Conservation (phyloP, 1,140 invertebrate species). For the Daktulosphaira vitifoliae region DNA sequence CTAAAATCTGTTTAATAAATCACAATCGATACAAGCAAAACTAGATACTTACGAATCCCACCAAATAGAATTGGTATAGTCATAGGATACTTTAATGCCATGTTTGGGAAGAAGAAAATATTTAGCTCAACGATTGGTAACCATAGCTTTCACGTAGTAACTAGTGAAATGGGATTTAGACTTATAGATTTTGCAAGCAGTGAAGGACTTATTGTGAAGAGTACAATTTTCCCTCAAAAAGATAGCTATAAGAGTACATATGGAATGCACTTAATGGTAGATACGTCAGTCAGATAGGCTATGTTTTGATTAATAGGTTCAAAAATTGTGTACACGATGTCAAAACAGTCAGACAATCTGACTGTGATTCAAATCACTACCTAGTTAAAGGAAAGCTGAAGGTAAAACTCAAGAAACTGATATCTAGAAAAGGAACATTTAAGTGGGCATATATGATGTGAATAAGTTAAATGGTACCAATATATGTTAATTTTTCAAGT, state of each 20-base stretch:
- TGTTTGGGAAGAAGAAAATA: too few species aligned
- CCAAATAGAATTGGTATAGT: neutral
- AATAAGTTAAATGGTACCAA: neutral
- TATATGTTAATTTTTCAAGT: neutral
- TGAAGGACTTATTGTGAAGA: too few species aligned
- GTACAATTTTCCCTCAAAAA: too few species aligned
- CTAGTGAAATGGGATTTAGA: too few species aligned
- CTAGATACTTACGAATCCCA: too few species aligned
- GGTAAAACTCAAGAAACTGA: conserved; percentile 1
- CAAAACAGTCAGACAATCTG: conserved; percentile 29
- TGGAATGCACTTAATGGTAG: conserved; percentile 35
- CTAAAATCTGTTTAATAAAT: too few species aligned
- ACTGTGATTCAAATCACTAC: conserved; percentile 34
- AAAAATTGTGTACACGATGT: conserved; percentile 28
- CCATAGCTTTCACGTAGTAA: too few species aligned
- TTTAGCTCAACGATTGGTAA: too few species aligned
- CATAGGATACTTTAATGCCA: too few species aligned
- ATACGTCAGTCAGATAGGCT: conserved; percentile 36
- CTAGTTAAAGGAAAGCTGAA: conserved; percentile 34
- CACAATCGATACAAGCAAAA: too few species aligned
- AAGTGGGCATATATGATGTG: conserved; percentile 6
- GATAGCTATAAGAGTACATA: too few species aligned
- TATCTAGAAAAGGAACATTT: conserved; percentile 1
- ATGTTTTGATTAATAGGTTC: conserved; percentile 35
- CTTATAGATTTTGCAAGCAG: too few species aligned